Base-by-base conservation (phyloP, 2,797 vertebrate genomes). In the Cheracebus regulus region DNA sequence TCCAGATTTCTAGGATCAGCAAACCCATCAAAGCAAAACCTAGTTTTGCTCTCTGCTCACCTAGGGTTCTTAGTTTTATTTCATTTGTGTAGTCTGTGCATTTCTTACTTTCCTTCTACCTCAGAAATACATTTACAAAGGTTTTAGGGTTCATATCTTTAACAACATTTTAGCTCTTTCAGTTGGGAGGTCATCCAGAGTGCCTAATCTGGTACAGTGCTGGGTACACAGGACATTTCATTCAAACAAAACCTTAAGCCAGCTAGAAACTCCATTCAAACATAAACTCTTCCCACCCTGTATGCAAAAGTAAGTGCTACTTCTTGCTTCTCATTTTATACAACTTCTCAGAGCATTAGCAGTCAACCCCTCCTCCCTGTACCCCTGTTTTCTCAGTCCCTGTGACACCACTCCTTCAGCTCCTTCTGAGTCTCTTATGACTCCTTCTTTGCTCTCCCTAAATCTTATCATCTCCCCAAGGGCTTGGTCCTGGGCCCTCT, bases 251-350 rank as follows among this genome's bases (percentile, higher is more conserved):
- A 61, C 28, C 26, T 61, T 30, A 55, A 61, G 55, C 30, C 73
- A 50, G 39, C 13, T 26, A 24, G 22, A 64, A 83, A 41, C 7
- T 11, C 28, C 44, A 41, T 13, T 76, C 28, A 26, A 8, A 20
- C 28, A 19, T 50, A 4, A n/a, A 22, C n/a, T 57, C 50, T 50
- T 36, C 73, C 41, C 26, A 28, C 79, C 15, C 73, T 28, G 0
- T 1, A 2, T 13, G 50, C 22, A 20, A 22, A 7, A 10, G 17
- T 2, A 0, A 46, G 22, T 0, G 5, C 20, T 22, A 0, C 26
- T n/a, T 50, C 61, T 58, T 11, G 15, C 14, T 10, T 19, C n/a
- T 52, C 15, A 0, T 22, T 36, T 20, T 7, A 1, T 24, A 9
- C 39, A 4, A 1, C 30, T 6, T 41, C 76, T 46, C 28, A 5